Conservation (phyloP, 2,888 invertebrate species). For the Leucophenga montana region DNA sequence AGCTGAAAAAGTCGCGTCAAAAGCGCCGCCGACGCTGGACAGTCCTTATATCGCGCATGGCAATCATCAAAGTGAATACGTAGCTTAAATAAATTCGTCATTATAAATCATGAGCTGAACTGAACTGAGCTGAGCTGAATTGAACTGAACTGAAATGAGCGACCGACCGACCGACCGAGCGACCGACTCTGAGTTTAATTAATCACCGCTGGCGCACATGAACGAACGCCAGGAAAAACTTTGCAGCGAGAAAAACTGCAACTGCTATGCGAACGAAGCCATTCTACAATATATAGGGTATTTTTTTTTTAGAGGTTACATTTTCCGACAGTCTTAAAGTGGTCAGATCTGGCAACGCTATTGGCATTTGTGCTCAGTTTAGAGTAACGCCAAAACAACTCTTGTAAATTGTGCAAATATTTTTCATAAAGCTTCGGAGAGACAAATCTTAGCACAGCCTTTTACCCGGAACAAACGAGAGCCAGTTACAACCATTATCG, state of each 20-base stretch:
- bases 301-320: no score
- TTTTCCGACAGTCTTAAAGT: no score
- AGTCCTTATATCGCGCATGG: constrained; percentile 26
- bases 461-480: no score
- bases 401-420: no score
- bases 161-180: constrained; percentile 34
- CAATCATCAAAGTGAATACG: constrained; percentile 11
- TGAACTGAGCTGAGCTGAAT: constrained; percentile 46
- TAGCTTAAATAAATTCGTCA: constrained; percentile 71
- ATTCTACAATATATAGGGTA: not conserved
- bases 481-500: no score
- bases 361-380: no score
- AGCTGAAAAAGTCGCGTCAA: constrained; percentile 58
- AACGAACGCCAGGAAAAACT: constrained; percentile 27
- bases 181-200: constrained; percentile 53
- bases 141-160: constrained; percentile 21
- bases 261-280: constrained; percentile 28
- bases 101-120: constrained; percentile 67
- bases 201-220: constrained; percentile 57
- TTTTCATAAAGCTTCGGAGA: no score
- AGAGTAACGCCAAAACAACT: no score
- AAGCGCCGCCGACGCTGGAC: constrained; percentile 52
- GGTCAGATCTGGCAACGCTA: no score
- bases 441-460: no score
- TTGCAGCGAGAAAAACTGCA: constrained; percentile 35